Evolutionary conservation across 2,797 vertebrate species (phyloP), one percentile per base, ranked within the genome.

Genomic region (Sylvilagus floridanus): DNA sequence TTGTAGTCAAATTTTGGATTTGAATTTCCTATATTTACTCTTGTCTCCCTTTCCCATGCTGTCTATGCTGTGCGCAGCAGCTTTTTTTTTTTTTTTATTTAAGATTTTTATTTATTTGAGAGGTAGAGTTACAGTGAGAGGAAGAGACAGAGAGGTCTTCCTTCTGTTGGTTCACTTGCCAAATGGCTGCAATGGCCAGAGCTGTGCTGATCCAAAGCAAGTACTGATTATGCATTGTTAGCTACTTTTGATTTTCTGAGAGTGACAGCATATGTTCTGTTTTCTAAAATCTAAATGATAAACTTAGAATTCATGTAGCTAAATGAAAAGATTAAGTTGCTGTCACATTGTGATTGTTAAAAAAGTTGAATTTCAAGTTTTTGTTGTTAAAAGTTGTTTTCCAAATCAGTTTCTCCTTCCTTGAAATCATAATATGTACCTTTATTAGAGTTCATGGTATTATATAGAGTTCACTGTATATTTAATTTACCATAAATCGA

Each of bases 221-320:
- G 42, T 88, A 16, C 11, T 88, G 72, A 30, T 86, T 72, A 47
- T 10, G 35, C 26, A 37, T 84, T 89, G 32, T 63, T 96, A 82
- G 52, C 7, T 73, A 89, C 28, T 85, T 94, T 42, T 71, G 47
- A 76, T 94, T 96, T 94, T 77, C 30, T 91, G 75, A n/a, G 26
- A 19, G 30, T n/a, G 68, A 63, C 35, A 81, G 4, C 19, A 57
- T 93, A 68, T 30, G 26, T 72, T 84, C 54, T 69, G 24, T 77
- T 89, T 84, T 77, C 11, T 88, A 42, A 93, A 94, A 12, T 22
- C 14, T 35, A 75, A 22, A 19, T 95, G 22, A 17, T 82, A 30
- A 71, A 92, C 60, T 93, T 77, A 90, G 75, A 95, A 91, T 76
- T 93, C 9, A 93, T 0, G 17, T 90, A 62, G 76, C 86, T 94